Percentiles rank a stretch among this genome's conserved stretches.
phyloP scores from a whole-genome alignment of 2,797 vertebrate genomes.

The Mus spretus region DNA sequence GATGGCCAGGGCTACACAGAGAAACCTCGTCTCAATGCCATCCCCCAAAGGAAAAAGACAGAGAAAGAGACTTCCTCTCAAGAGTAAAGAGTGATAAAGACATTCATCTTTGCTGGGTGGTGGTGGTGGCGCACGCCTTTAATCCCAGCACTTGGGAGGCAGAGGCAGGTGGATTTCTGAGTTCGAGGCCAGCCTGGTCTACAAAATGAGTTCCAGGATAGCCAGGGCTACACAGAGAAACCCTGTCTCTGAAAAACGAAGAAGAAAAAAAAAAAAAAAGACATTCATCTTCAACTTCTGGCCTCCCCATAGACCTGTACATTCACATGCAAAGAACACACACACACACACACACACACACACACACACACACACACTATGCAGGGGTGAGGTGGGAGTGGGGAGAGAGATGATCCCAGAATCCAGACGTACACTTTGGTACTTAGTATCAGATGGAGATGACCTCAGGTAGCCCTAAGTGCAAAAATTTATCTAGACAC shows the following conservation, averaged over 20 bases:
- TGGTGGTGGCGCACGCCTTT: too few relatives aligned
- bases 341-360: too few relatives aligned
- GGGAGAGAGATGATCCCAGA: not conserved
- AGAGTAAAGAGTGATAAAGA: not conserved
- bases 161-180: too few relatives aligned
- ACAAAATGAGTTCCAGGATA: too few relatives aligned
- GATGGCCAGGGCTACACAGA: not conserved
- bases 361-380: too few relatives aligned
- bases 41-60: not conserved
- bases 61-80: not conserved
- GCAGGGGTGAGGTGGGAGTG: not conserved
- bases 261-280: not conserved
- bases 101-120: too few relatives aligned
- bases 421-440: not conserved
- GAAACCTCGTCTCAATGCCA: not conserved
- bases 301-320: not conserved
- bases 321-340: not conserved
- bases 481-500: not conserved
- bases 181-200: too few relatives aligned
- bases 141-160: too few relatives aligned
- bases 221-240: too few relatives aligned
- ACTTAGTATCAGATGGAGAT: not conserved
- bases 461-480: not conserved
- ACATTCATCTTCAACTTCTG: not conserved
- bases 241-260: too few relatives aligned